Conservation (phyloP, 2,797 vertebrate species). For the Tragelaphus oryx region DNA sequence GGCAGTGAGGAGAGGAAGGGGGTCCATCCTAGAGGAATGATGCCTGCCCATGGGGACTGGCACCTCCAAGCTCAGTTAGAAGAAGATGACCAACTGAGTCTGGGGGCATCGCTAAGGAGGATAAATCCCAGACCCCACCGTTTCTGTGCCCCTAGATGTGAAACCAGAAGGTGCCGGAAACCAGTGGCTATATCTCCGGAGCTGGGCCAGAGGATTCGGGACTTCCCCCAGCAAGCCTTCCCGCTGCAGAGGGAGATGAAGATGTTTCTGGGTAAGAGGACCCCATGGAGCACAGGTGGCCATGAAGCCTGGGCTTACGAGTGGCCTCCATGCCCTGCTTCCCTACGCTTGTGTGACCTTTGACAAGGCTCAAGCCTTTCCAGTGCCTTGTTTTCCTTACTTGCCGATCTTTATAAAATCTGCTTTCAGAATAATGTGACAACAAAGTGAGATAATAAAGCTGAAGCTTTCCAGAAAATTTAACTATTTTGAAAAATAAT, state of each 20-base stretch:
- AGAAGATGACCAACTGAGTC: background rate
- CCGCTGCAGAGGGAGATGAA: slow-evolving; percentile 52
- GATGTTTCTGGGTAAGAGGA: slow-evolving; percentile 67
- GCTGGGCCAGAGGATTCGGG: slow-evolving; percentile 67
- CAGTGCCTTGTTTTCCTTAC: background rate
- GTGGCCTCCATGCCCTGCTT: background rate
- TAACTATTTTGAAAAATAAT: background rate
- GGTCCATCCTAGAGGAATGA: background rate
- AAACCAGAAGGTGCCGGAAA: slow-evolving; percentile 65
- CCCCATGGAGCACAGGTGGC: background rate
- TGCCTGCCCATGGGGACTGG: background rate
- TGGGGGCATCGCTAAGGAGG: background rate
- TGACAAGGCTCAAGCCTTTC: background rate
- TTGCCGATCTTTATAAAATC: background rate
- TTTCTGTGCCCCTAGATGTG: slow-evolving; percentile 55
- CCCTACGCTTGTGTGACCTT: background rate
- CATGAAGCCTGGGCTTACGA: background rate
- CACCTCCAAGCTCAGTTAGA: background rate
- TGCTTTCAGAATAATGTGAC: background rate
- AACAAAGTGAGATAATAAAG: background rate
- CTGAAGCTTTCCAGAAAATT: background rate
- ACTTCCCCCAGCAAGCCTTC: slow-evolving; percentile 51
- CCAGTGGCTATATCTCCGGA: slow-evolving; percentile 57
- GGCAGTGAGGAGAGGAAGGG: background rate
- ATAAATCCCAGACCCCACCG: background rate